These are phyloP conservation scores for Polydrusus cervinus DNA, from an alignment of 2,888 invertebrate species.

Conservation along the genomic window DNA sequence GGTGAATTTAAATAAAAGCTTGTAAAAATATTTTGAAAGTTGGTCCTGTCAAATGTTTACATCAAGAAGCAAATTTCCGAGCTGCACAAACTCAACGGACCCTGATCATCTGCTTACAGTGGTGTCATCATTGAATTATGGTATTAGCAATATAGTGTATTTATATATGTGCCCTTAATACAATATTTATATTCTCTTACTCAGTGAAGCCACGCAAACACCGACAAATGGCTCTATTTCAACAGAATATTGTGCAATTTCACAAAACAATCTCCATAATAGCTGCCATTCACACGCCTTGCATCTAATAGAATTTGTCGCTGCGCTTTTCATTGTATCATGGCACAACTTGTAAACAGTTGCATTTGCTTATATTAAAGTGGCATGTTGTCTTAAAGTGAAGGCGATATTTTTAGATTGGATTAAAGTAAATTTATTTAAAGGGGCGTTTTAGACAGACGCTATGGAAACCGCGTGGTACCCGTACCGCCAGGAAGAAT, in stretches of 20 bases:
- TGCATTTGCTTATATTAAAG: neutral
- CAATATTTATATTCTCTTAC: slow-evolving; percentile 3
- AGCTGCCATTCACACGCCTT: neutral
- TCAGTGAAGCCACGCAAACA: neutral
- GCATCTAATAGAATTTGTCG: neutral
- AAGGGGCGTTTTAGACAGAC: too few species aligned
- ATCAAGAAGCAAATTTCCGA: too few species aligned
- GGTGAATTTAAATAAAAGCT: too few species aligned
- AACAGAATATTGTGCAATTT: slow-evolving; percentile 1
- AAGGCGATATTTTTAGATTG: neutral
- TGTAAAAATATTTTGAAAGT: too few species aligned
- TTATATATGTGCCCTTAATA: too few species aligned
- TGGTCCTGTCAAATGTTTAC: too few species aligned
- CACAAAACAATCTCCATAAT: slow-evolving; percentile 1
- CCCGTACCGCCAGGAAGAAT: too few species aligned
- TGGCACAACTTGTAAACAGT: neutral
- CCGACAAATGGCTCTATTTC: neutral
- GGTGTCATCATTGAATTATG: too few species aligned
- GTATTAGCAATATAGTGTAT: too few species aligned
- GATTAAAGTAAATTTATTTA: neutral
- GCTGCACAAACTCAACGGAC: too few species aligned
- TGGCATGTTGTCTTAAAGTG: neutral
- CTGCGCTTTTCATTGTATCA: neutral
- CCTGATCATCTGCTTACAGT: too few species aligned
- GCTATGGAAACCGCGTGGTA: too few species aligned